These are phyloP conservation scores for Centropristis striata DNA, from an alignment of 2,113 vertebrate genomes.

Conservation along the genomic window DNA sequence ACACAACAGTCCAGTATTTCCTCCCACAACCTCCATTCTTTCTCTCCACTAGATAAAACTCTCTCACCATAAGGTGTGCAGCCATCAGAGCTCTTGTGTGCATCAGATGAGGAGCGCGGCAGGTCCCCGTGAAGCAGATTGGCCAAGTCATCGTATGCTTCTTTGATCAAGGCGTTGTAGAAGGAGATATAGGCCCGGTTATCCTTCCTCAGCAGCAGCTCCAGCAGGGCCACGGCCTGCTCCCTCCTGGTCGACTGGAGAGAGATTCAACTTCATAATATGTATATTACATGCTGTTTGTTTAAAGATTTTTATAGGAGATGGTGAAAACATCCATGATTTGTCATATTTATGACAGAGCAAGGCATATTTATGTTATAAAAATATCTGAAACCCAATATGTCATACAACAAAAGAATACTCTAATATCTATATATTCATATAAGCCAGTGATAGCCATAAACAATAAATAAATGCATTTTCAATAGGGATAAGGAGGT, in stretches of 20 bases:
- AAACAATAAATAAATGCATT: not conserved
- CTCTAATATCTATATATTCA: not conserved
- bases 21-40: not conserved
- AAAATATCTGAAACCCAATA: not conserved
- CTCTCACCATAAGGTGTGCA: slow-evolving; percentile 88
- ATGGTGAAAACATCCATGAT: not conserved
- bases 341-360: not conserved
- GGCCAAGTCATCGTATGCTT: slow-evolving; percentile 93
- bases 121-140: slow-evolving; percentile 86
- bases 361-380: not conserved
- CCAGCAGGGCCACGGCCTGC: slow-evolving; percentile 89
- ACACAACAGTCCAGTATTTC: not conserved
- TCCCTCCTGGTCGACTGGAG: slow-evolving; percentile 88
- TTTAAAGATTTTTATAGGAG: not conserved
- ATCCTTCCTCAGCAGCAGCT: slow-evolving; percentile 91
- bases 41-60: not conserved
- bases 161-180: slow-evolving; percentile 93
- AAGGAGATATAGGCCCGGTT: slow-evolving; percentile 93
- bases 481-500: not conserved
- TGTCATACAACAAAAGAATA: not conserved
- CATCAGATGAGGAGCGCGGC: slow-evolving; percentile 79
- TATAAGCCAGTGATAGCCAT: not conserved
- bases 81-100: slow-evolving; percentile 82
- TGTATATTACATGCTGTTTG: not conserved
- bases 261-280: not conserved